Percentiles rank a stretch among this genome's conserved stretches.
phyloP scores from a whole-genome alignment of 2,797 vertebrate genomes.

The Paramormyrops hopkinsi region DNA sequence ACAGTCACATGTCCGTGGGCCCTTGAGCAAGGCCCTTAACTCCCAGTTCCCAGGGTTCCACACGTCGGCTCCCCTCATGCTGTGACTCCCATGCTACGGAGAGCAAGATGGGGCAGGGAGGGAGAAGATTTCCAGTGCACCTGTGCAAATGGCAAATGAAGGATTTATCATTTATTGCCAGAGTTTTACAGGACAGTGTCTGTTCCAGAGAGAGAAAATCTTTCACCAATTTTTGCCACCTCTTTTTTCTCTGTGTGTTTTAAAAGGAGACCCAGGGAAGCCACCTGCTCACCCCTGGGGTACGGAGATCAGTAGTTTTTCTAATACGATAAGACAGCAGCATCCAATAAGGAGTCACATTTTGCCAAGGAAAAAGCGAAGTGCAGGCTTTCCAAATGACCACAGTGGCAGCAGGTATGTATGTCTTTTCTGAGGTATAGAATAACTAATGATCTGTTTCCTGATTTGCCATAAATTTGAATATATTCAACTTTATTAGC shows the following conservation, averaged over 20 bases:
- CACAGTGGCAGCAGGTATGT: not conserved
- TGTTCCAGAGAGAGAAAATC: not conserved
- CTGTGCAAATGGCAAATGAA: not conserved
- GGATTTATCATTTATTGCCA: not conserved
- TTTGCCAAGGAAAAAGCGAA: not conserved
- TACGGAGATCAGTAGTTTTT: not conserved
- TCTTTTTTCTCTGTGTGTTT: not conserved
- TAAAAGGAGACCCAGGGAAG: not conserved
- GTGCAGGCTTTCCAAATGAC: not conserved
- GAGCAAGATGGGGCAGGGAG: not conserved
- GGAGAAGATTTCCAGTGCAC: not conserved
- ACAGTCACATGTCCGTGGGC: not conserved
- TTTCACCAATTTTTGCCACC: not conserved
- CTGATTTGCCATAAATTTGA: not conserved
- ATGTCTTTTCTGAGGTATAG: not conserved
- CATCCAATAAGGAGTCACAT: not conserved
- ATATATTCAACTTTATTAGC: not conserved
- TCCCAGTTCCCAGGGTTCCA: not conserved
- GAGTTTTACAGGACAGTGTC: not conserved
- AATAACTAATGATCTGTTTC: not conserved
- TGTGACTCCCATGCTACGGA: not conserved
- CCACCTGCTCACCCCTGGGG: not conserved
- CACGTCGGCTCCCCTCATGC: not conserved
- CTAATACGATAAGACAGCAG: not conserved
- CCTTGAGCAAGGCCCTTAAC: not conserved